Conservation (phyloP, 2,888 invertebrate species). For the Tenthredo scrophulariae region DNA sequence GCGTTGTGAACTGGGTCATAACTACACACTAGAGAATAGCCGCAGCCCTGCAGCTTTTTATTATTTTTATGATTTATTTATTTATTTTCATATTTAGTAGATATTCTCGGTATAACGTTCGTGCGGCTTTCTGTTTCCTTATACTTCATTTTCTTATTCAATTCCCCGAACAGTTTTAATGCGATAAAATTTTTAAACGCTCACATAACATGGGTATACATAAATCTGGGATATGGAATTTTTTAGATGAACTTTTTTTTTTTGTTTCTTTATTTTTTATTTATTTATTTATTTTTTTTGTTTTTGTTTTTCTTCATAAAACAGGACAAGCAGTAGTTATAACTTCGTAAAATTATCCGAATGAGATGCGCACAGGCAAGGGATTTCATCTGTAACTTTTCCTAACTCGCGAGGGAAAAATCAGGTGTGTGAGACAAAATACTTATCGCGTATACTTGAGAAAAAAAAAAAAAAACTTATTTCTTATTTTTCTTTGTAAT, state of each 20-base stretch:
- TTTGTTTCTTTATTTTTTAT: too few species aligned
- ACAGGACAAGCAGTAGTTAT: not conserved
- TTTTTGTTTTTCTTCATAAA: not conserved
- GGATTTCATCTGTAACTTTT: slow-evolving; percentile 6
- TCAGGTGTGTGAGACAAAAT: not conserved
- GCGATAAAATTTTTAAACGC: not conserved
- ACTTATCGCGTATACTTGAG: not conserved
- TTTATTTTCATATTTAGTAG: slow-evolving; percentile 32
- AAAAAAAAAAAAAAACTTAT: not conserved
- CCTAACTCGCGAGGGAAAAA: slow-evolving; percentile 12
- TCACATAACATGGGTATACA: not conserved
- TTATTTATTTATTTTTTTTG: too few species aligned
- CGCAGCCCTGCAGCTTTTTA: not conserved
- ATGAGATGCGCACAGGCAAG: too few species aligned
- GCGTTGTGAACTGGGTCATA: slow-evolving; percentile 31
- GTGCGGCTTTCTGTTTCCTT: not conserved
- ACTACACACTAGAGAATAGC: slow-evolving; percentile 21
- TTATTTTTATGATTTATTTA: slow-evolving; percentile 6
- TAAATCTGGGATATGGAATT: not conserved
- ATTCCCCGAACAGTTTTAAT: not conserved
- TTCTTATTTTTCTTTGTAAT: slow-evolving; percentile 7
- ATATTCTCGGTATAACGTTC: not conserved
- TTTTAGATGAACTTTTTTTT: not conserved
- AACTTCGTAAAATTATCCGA: too few species aligned
- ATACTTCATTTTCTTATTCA: not conserved